These are phyloP conservation scores for Drosophila ogumai DNA, from an alignment of 1,140 invertebrate genomes.

Conservation along the genomic window DNA sequence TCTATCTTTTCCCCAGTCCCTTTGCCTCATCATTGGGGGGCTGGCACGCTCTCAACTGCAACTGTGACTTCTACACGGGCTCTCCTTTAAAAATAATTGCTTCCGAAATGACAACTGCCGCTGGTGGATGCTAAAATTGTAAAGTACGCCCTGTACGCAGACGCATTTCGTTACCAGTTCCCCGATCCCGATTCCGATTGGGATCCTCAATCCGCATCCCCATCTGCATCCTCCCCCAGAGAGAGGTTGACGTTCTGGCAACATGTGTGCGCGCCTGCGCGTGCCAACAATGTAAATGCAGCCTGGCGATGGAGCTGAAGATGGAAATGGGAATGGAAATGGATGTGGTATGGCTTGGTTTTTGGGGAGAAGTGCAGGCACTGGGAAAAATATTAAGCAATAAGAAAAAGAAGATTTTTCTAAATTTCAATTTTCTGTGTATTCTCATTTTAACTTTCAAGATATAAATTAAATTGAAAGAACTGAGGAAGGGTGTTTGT, in stretches of 20 bases:
- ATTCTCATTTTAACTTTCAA: background rate
- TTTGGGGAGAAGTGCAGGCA: slow-evolving; percentile 7
- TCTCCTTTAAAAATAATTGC: slow-evolving; percentile 83
- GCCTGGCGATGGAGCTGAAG: slow-evolving; percentile 35
- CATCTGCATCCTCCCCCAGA: slow-evolving; percentile 19
- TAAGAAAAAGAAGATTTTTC: too few relatives aligned
- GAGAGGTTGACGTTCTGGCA: slow-evolving; percentile 55
- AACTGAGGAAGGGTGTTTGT: background rate
- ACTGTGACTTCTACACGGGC: slow-evolving; percentile 37
- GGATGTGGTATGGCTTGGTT: slow-evolving; percentile 4
- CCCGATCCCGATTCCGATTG: slow-evolving; percentile 7
- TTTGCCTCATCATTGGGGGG: slow-evolving; percentile 41
- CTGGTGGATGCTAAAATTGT: slow-evolving; percentile 57
- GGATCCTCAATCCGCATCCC: slow-evolving; percentile 2
- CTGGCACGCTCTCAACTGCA: slow-evolving; percentile 47
- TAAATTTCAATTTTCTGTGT: background rate
- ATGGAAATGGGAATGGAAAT: slow-evolving; percentile 9
- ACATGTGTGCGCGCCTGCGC: slow-evolving; percentile 81
- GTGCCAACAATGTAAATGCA: slow-evolving; percentile 77
- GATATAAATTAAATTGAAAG: background rate
- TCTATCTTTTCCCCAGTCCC: slow-evolving; percentile 30
- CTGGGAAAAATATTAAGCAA: background rate
- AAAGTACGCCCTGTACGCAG: slow-evolving; percentile 42
- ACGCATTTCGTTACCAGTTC: slow-evolving; percentile 34
- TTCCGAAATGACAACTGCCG: slow-evolving; percentile 81